Evolutionary conservation across 2,797 vertebrate genomes (phyloP), one percentile per base, ranked within the genome.

Genomic region (Poeciliopsis paucimaculata): DNA sequence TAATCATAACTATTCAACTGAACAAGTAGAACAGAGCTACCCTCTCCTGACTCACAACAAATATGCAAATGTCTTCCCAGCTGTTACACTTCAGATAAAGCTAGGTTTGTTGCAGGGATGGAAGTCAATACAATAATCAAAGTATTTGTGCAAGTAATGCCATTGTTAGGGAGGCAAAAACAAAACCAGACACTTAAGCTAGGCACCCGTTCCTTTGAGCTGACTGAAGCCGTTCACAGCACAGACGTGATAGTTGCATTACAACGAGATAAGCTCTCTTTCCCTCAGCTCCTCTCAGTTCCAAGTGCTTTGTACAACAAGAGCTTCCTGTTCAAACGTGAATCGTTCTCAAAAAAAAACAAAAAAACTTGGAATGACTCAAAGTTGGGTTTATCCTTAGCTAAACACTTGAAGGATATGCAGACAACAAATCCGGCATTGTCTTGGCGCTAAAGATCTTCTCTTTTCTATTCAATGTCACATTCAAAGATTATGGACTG

Each of bases 401-500:
- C 89, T 88, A 94, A 95, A 94, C 93, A 92, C 94, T 93, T 92
- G 87, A 93, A 86, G 88, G 89, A 85, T 91, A 94, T 55, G 90
- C 91, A 76, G 84, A 87, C 90, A 91, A 94, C 94, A 95, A 95
- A 95, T 92, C 91, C 87, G 83, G 87, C 86, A 94, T 96, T 95
- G 94, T 95, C 91, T 88, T 77, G 26, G 75, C 74, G 79, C 85
- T 84, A 92, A 95, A 93, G 91, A 94, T 88, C 91, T 87, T 92
- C 81, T 78, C 75, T 88, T 87, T 82, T 88, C 89, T 78, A 90
- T 93, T 93, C 92, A 83, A 79, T 91, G 90, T 94, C 90, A 93
- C 92, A 95, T 95, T 95, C 91, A 88, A 94, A 95, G 95, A 95
- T 95, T 95, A 95, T 34, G 18, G 74, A 88, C 73, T 64, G 93